Evolutionary conservation across 2,888 invertebrate genomes (phyloP), one percentile per base, ranked within the genome.

Genomic region (Epinotia brunnichana): DNA sequence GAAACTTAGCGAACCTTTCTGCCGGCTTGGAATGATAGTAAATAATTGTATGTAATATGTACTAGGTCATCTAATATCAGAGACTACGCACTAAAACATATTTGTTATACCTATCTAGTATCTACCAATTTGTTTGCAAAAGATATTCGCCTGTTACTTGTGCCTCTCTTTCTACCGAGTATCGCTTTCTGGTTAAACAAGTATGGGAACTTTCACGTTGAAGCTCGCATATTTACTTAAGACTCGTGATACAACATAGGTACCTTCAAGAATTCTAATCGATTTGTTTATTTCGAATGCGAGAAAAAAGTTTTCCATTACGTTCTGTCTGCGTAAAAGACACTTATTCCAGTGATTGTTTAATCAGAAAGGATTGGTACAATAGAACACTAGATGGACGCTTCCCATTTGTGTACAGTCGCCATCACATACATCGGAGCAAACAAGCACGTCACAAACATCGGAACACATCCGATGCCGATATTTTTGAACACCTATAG

Each of bases 211-310:
- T 72, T 72, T 72, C 67, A 72, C 72, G 61, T 51, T 11, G 17
- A 56, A 56, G 61, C 56, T 79, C 77, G 73, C 64, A 73, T 74
- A 75, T 39, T 15, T 48, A 35, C 35, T 35, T 35, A 10, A 13
- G 41, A 39, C 19, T 24, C 9, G 10, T 48, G 48, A 48, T 62
- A 48, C 48, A 24, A 61, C 61, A 11, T 11, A 11, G 41, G 13
- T 11, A 77, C 41, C 44, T 60, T 39, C 71, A 60, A 66, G 70
- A 59, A 70, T 66, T 66, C 35, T 60, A 56, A 44, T 19, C 19
- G 29, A 63, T 15, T 13, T 21, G 54, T 13, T n/a, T 48, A n/a
- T 48, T 48, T 48, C 13, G 48, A 48, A n/a, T 48, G 13, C n/a
- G n/a, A 48, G 15, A 48, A n/a, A 48, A 7, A n/a, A n/a, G 5